Conservation (phyloP, 2,797 vertebrate species). For the Danio kyathit region DNA sequence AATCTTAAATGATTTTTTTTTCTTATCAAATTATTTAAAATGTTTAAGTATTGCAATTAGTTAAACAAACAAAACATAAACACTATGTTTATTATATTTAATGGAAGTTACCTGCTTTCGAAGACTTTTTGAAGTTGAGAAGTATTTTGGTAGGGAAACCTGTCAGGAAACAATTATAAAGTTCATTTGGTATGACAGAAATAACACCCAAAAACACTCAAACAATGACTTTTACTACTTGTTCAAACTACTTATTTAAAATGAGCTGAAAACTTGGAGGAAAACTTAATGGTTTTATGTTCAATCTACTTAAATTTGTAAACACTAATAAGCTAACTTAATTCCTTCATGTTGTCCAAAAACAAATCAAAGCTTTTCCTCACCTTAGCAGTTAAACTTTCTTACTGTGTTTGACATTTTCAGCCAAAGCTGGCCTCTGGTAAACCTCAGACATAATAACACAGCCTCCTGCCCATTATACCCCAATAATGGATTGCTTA, state of each 20-base stretch:
- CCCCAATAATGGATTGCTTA: slow-evolving; percentile 60
- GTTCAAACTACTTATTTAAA: too few species aligned
- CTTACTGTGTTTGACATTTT: neutral
- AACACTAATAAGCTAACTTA: too few species aligned
- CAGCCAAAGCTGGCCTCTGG: neutral
- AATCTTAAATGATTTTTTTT: too few species aligned
- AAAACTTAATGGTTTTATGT: too few species aligned
- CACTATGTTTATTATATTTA: too few species aligned
- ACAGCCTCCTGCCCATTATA: slow-evolving; percentile 59
- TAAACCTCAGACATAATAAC: slow-evolving; percentile 30
- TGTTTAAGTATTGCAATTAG: neutral
- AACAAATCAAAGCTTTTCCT: neutral
- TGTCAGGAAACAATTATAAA: slow-evolving; percentile 3
- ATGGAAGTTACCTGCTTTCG: too few species aligned
- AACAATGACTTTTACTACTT: neutral
- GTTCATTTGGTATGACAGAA: neutral
- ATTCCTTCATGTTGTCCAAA: too few species aligned
- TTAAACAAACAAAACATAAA: too few species aligned
- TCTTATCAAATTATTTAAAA: neutral
- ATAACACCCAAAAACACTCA: neutral
- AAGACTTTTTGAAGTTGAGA: neutral
- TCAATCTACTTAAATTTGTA: too few species aligned
- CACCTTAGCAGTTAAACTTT: neutral
- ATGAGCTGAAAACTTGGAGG: too few species aligned
- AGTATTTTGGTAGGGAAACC: neutral